Conservation (phyloP, 2,113 vertebrate species). For the Lasiurus cinereus region DNA sequence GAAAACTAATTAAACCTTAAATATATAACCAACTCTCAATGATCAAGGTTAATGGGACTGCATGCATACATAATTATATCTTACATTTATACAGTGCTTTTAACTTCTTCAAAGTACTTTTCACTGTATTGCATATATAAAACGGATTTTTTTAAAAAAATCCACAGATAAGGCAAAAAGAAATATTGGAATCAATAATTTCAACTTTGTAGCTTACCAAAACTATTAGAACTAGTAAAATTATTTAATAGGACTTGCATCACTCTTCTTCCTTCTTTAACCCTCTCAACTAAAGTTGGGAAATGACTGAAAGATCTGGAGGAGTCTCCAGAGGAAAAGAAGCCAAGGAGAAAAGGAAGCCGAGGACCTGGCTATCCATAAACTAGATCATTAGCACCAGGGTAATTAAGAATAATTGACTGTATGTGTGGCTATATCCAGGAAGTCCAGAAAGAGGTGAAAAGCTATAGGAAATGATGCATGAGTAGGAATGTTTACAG, state of each 20-base stretch:
- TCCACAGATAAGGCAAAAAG: slow-evolving; percentile 62
- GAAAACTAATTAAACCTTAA: slow-evolving; percentile 77
- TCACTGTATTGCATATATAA: slow-evolving; percentile 50
- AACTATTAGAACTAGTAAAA: slow-evolving; percentile 43
- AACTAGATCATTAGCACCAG: neutral
- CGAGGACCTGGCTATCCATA: neutral
- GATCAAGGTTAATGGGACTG: slow-evolving; percentile 73
- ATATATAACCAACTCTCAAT: slow-evolving; percentile 77
- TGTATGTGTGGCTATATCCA: neutral
- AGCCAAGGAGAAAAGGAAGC: neutral
- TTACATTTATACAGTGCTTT: slow-evolving; percentile 77
- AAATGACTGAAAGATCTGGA: slow-evolving; percentile 21
- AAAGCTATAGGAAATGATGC: neutral
- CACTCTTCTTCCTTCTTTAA: neutral
- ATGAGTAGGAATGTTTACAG: neutral
- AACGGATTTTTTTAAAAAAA: slow-evolving; percentile 21
- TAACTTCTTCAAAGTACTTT: slow-evolving; percentile 77
- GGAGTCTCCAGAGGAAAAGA: slow-evolving; percentile 9
- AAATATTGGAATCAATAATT: slow-evolving; percentile 57
- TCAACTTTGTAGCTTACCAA: slow-evolving; percentile 43
- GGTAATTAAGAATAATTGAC: slow-evolving; percentile 41
- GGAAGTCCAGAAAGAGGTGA: neutral
- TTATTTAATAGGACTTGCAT: neutral
- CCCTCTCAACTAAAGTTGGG: neutral
- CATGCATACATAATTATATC: slow-evolving; percentile 77